These are phyloP conservation scores for Anthoscopus minutus DNA, from an alignment of 2,113 vertebrate genomes.

Conservation along the genomic window DNA sequence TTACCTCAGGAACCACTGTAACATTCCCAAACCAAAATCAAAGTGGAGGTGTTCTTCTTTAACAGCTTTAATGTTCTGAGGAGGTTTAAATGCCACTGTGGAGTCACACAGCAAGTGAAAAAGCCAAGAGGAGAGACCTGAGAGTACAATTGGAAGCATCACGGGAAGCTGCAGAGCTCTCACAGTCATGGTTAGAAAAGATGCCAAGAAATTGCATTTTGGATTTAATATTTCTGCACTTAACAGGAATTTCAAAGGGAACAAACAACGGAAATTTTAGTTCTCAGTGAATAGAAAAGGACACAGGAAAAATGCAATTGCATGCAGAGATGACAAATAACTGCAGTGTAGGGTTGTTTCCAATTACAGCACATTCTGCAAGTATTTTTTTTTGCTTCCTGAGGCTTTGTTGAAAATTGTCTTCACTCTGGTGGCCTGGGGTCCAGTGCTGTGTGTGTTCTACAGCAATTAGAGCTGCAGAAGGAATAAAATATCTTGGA, in stretches of 20 bases:
- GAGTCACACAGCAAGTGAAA: background rate
- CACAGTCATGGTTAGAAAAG: background rate
- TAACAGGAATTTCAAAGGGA: background rate
- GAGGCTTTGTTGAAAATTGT: background rate
- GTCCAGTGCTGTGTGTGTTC: background rate
- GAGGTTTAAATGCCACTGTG: background rate
- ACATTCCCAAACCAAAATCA: background rate
- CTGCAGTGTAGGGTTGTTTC: background rate
- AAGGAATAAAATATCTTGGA: background rate
- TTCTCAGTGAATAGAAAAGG: background rate
- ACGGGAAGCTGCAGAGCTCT: background rate
- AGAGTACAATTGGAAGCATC: rapidly evolving
- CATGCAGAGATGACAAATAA: background rate
- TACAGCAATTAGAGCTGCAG: background rate
- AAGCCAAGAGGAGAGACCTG: background rate
- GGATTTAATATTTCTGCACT: background rate
- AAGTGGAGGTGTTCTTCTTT: background rate
- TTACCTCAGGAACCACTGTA: background rate
- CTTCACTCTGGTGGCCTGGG: background rate
- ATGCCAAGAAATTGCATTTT: background rate
- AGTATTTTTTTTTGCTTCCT: background rate
- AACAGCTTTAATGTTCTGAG: background rate
- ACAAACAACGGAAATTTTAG: background rate
- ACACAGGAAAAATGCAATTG: background rate
- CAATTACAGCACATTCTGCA: background rate